Conservation (phyloP, 2,888 invertebrate genomes). For the Epistrophe eligans region DNA sequence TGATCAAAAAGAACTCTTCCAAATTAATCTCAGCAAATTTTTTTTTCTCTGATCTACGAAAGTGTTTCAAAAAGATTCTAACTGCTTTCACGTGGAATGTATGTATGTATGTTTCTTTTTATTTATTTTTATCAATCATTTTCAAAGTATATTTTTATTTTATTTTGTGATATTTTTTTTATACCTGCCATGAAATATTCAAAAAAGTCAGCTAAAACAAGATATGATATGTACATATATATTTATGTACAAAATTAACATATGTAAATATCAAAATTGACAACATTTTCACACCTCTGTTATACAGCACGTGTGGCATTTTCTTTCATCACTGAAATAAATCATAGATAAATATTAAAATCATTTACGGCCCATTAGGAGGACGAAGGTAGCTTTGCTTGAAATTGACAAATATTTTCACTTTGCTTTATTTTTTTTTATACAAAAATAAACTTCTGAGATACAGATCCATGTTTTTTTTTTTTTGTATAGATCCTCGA, state of each 20-base stretch:
- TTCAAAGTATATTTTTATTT: background rate
- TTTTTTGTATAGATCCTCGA: background rate
- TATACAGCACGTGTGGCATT: background rate
- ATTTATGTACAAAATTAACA: background rate
- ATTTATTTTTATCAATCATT: background rate
- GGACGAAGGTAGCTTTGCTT: conserved; percentile 17
- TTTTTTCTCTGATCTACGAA: background rate
- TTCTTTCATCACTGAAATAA: background rate
- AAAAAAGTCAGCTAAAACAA: background rate
- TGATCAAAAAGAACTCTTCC: background rate
- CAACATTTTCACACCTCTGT: conserved; percentile 22
- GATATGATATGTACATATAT: background rate
- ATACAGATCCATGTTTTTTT: background rate
- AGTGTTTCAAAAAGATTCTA: background rate
- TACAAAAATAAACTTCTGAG: background rate
- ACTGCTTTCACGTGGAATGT: background rate
- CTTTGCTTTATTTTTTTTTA: background rate
- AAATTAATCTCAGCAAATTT: background rate
- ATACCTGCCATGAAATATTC: background rate
- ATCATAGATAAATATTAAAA: conserved; percentile 16
- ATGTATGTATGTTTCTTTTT: too few relatives aligned
- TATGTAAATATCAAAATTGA: conserved; percentile 17
- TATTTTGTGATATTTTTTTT: background rate
- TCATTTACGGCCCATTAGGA: conserved; percentile 18
- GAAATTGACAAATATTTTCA: conserved; percentile 39